phyloP scores from a whole-genome alignment of 2,888 invertebrate genomes.

The Mongoloraphidia duomilia region DNA sequence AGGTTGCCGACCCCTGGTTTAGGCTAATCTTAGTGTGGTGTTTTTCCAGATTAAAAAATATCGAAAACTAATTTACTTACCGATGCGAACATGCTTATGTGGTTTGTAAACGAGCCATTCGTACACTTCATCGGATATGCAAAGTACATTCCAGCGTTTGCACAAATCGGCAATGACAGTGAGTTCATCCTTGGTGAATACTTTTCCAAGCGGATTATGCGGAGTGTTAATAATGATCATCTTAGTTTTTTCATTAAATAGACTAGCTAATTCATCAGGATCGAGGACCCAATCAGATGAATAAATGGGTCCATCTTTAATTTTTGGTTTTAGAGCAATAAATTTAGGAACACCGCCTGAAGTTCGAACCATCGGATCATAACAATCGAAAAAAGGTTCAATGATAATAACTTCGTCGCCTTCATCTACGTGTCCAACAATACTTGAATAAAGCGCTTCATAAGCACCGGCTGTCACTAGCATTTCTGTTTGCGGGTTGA shows the following conservation, averaged over 20 bases:
- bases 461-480: conserved; percentile 89
- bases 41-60: no score
- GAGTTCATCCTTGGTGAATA: conserved; percentile 55
- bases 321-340: conserved; percentile 61
- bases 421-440: conserved; percentile 68
- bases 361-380: conserved; percentile 82
- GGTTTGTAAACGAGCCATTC: conserved; percentile 91
- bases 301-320: neutral
- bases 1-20: no score
- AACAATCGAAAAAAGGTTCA: conserved; percentile 97
- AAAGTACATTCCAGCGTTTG: conserved; percentile 82
- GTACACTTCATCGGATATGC: conserved; percentile 94
- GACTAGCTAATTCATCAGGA: conserved; percentile 55
- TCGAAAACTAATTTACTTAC: conserved; percentile 34
- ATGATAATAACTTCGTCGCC: conserved; percentile 92
- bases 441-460: conserved; percentile 76
- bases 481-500: conserved; percentile 79
- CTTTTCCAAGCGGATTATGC: conserved; percentile 94
- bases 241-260: conserved; percentile 84
- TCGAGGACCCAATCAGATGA: conserved; percentile 88
- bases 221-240: conserved; percentile 94
- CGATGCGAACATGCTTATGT: conserved; percentile 76
- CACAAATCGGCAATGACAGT: conserved; percentile 73
- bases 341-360: conserved; percentile 80
- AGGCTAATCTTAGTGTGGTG: no score